Evolutionary conservation across 2,113 vertebrate species (phyloP).

Genomic region (Xyliphius kryptos): DNA sequence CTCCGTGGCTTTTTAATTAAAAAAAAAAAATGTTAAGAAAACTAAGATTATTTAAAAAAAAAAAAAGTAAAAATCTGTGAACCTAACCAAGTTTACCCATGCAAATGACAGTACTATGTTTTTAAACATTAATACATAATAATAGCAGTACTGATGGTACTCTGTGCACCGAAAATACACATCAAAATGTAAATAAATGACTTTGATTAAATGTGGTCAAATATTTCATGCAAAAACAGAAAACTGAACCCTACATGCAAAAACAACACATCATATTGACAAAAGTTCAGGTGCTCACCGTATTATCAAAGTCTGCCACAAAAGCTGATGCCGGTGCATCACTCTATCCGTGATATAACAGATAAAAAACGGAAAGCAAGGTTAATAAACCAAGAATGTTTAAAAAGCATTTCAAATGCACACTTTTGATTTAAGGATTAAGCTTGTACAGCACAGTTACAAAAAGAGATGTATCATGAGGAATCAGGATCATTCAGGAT

Average conservation of each 20-base stretch:
- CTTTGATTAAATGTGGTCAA: too few relatives aligned
- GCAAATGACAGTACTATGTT: too few relatives aligned
- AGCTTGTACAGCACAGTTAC: neutral
- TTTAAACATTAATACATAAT: too few relatives aligned
- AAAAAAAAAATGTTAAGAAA: neutral
- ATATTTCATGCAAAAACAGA: too few relatives aligned
- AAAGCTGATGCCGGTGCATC: conserved; percentile 69
- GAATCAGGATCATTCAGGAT: conserved; percentile 20
- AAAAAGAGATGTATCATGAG: conserved; percentile 3
- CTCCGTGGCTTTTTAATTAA: neutral
- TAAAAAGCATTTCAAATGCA: conserved; percentile 3
- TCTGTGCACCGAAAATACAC: too few relatives aligned
- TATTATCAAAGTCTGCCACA: conserved; percentile 64
- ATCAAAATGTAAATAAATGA: too few relatives aligned
- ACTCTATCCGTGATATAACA: conserved; percentile 44
- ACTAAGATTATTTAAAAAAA: neutral
- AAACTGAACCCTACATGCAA: neutral
- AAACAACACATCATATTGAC: conserved; percentile 31
- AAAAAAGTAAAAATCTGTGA: neutral
- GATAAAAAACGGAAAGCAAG: conserved; percentile 21
- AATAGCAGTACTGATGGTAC: too few relatives aligned
- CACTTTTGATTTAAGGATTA: conserved; percentile 8
- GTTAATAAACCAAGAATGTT: neutral
- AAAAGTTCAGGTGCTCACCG: conserved; percentile 68
- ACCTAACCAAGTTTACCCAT: too few relatives aligned